phyloP scores from a whole-genome alignment of 2,797 vertebrate genomes.

The Falco cherrug region DNA sequence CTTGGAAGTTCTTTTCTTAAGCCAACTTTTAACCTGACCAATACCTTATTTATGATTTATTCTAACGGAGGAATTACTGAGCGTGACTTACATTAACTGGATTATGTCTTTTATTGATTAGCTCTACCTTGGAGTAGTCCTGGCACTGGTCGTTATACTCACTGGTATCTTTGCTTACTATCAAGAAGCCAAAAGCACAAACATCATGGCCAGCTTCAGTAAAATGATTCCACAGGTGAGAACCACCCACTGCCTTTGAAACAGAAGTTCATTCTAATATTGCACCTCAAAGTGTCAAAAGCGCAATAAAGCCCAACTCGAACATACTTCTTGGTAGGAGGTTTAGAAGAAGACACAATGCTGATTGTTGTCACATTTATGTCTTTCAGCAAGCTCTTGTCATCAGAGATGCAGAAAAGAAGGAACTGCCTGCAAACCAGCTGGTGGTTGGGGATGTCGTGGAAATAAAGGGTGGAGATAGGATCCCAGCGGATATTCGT shows the following conservation, averaged over 20 bases:
- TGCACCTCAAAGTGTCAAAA: fast-evolving
- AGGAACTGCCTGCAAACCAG: conserved; percentile 74
- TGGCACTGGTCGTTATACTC: conserved; percentile 78
- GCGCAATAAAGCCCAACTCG: background rate
- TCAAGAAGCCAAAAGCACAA: conserved; percentile 85
- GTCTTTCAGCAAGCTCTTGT: conserved; percentile 79
- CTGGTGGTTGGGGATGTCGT: conserved; percentile 82
- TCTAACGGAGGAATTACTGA: background rate
- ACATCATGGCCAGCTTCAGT: conserved; percentile 84
- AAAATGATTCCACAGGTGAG: conserved; percentile 85
- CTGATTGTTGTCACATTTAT: background rate
- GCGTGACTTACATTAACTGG: background rate
- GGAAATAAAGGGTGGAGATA: conserved; percentile 82
- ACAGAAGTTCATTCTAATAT: background rate
- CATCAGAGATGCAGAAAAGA: conserved; percentile 78
- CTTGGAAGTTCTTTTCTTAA: background rate
- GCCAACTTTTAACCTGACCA: background rate
- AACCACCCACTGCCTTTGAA: background rate
- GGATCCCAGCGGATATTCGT: conserved; percentile 81
- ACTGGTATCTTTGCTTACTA: conserved; percentile 83
- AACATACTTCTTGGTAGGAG: no score
- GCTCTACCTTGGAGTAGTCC: conserved; percentile 80
- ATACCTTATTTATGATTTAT: background rate
- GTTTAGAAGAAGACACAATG: background rate
- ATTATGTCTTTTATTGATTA: conserved; percentile 30